phyloP scores from a whole-genome alignment of 1,140 invertebrate genomes.

The Euwallacea fornicatus region DNA sequence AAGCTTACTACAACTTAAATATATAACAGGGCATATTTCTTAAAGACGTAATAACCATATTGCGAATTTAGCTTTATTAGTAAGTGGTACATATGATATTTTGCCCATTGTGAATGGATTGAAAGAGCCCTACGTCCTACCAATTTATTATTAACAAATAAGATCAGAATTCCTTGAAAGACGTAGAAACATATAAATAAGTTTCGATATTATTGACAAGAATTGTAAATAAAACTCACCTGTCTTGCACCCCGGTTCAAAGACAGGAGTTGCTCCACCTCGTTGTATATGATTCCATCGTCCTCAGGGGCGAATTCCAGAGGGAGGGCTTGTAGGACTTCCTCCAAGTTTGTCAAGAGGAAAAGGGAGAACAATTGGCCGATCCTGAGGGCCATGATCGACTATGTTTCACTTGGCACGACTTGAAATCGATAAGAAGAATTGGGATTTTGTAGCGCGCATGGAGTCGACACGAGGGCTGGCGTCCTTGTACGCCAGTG shows the following conservation, averaged over 20 bases:
- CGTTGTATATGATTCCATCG: slow-evolving; percentile 40
- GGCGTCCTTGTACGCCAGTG: too few species aligned
- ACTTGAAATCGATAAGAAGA: slow-evolving; percentile 30
- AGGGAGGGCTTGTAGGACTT: slow-evolving; percentile 18
- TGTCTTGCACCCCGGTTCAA: slow-evolving; percentile 37
- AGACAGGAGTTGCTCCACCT: slow-evolving; percentile 46
- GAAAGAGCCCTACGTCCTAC: too few species aligned
- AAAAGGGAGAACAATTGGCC: slow-evolving; percentile 20
- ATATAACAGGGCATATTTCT: too few species aligned
- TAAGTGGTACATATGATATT: too few species aligned
- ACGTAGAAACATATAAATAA: too few species aligned
- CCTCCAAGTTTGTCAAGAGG: slow-evolving; percentile 14
- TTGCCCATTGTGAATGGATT: too few species aligned
- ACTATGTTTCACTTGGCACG: slow-evolving; percentile 19
- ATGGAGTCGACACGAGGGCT: slow-evolving; percentile 14
- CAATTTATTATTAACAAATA: neutral
- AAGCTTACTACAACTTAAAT: too few species aligned
- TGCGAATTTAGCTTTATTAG: too few species aligned
- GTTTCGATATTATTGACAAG: too few species aligned
- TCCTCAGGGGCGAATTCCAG: slow-evolving; percentile 27
- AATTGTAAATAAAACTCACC: slow-evolving; percentile 19
- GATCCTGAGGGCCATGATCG: slow-evolving; percentile 36
- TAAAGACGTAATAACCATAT: too few species aligned
- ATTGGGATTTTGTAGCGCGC: slow-evolving; percentile 27
- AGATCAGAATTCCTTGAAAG: neutral